Conservation (phyloP, 2,113 vertebrate species). For the Brachirus orientalis region DNA sequence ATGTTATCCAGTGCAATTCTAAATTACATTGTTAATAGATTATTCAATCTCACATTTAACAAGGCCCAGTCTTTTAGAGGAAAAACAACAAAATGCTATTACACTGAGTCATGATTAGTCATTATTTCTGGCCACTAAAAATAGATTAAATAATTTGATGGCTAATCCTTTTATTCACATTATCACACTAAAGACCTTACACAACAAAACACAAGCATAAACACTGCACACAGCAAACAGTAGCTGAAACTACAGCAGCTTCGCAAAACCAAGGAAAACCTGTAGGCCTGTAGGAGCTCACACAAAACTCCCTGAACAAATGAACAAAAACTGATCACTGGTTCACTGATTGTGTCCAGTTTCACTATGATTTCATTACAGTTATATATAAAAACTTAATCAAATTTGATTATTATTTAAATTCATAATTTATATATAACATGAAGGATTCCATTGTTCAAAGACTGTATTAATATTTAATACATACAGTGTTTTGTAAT, state of each 20-base stretch:
- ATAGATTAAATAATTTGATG: conserved; percentile 23
- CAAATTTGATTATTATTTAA: conserved; percentile 3
- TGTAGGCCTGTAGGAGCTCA: conserved; percentile 53
- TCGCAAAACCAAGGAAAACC: conserved; percentile 31
- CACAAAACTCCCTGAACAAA: conserved; percentile 31
- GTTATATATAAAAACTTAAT: conserved; percentile 1
- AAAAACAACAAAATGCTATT: not conserved
- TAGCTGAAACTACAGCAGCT: conserved; percentile 46
- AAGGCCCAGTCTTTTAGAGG: conserved; percentile 33
- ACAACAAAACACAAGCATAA: conserved; percentile 19
- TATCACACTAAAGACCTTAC: not conserved
- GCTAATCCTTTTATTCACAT: not conserved
- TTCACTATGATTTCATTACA: not conserved
- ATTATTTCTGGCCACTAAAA: conserved; percentile 12
- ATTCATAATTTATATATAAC: conserved; percentile 5
- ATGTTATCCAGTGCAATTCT: not conserved
- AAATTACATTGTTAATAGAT: not conserved
- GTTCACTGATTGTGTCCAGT: not conserved
- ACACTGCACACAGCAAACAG: conserved; percentile 18
- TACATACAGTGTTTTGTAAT: conserved; percentile 4
- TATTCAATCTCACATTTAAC: conserved; percentile 12
- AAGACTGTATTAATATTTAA: not conserved
- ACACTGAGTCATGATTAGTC: not conserved
- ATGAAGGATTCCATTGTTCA: not conserved
- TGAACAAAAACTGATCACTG: conserved; percentile 26